phyloP scores from a whole-genome alignment of 2,888 invertebrate genomes.

The Tetrapedia diversipes region DNA sequence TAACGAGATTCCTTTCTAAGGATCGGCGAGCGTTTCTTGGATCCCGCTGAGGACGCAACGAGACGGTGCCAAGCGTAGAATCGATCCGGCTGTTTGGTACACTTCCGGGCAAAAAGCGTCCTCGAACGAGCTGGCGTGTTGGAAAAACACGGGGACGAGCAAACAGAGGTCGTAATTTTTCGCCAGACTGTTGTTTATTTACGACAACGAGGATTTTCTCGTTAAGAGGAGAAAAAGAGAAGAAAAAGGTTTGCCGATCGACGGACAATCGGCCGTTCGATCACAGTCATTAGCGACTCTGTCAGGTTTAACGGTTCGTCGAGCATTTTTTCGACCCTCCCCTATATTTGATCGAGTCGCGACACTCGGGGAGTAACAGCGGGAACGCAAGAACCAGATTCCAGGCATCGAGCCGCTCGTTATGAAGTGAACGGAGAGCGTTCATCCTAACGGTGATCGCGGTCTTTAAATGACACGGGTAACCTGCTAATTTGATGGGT shows the following conservation, averaged over 20 bases:
- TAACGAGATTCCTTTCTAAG: conserved; percentile 57
- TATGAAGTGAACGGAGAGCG: not conserved
- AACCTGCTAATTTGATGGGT: not conserved
- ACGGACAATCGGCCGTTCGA: conserved; percentile 31
- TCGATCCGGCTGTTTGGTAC: conserved; percentile 10
- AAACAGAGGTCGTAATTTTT: conserved; percentile 26
- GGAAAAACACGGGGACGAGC: not conserved
- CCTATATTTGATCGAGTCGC: not conserved
- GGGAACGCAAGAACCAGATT: not conserved
- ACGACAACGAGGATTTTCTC: conserved; percentile 25
- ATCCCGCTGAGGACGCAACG: conserved; percentile 16
- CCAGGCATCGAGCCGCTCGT: not conserved
- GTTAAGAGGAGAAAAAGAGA: too few species aligned
- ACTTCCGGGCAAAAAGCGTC: conserved; percentile 32
- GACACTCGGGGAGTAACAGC: not conserved
- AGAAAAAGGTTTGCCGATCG: too few species aligned
- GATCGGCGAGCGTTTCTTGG: conserved; percentile 25
- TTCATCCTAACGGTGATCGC: conserved; percentile 1
- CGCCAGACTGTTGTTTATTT: conserved; percentile 21
- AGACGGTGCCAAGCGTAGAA: conserved; percentile 26
- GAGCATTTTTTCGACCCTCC: not conserved
- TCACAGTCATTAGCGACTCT: conserved; percentile 31
- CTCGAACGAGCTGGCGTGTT: conserved; percentile 8
- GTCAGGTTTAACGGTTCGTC: conserved; percentile 28
- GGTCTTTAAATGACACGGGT: not conserved